Conservation (phyloP, 2,113 vertebrate genomes). For the Crypturellus undulatus region DNA sequence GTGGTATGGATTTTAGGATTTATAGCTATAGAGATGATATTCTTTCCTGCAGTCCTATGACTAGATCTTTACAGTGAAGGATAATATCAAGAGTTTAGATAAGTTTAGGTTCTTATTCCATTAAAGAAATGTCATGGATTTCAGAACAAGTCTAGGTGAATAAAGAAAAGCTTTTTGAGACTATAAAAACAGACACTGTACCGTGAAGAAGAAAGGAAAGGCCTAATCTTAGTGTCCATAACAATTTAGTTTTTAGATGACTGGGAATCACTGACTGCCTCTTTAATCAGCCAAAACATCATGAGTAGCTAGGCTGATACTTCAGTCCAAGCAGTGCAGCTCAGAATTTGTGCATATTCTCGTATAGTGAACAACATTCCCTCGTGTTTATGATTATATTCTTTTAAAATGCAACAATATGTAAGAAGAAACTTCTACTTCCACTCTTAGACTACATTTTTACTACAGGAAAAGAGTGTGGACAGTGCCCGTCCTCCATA, state of each 20-base stretch:
- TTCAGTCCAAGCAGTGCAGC: neutral
- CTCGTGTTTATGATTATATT: neutral
- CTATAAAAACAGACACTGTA: neutral
- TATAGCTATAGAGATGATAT: neutral
- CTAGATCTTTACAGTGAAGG: neutral
- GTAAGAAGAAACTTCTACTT: neutral
- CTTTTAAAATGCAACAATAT: neutral
- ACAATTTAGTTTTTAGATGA: neutral
- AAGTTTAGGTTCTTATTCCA: neutral
- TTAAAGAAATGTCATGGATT: neutral
- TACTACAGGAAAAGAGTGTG: neutral
- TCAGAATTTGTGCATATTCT: neutral
- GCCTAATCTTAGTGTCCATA: rapidly evolving
- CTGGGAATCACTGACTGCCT: neutral
- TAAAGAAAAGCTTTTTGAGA: neutral
- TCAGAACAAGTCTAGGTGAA: neutral
- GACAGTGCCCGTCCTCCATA: neutral
- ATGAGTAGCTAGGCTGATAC: neutral
- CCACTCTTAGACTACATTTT: neutral
- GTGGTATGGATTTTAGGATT: neutral
- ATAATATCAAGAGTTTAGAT: neutral
- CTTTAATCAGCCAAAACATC: neutral
- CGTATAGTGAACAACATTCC: rapidly evolving
- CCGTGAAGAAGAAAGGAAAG: neutral
- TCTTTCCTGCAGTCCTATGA: neutral